These are phyloP conservation scores for Phymanthus crucifer DNA, from an alignment of 92 coral and sea anemone genomes.

Conservation along the genomic window DNA sequence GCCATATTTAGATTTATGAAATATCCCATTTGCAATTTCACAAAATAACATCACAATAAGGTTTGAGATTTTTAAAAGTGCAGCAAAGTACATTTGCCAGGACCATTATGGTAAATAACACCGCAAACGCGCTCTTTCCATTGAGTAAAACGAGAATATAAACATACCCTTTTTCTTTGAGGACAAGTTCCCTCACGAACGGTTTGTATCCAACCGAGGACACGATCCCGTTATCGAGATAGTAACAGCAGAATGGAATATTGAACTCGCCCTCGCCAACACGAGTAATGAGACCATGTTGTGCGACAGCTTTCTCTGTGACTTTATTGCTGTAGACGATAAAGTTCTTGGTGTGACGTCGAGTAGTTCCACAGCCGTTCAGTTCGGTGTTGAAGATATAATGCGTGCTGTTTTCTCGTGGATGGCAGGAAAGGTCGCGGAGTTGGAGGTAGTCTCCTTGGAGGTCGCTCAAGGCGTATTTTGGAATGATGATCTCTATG, in stretches of 20 bases:
- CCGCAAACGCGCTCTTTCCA: too few relatives aligned
- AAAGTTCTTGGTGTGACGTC: slow-evolving; percentile 68
- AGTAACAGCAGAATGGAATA: slow-evolving; percentile 86
- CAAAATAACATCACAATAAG: too few relatives aligned
- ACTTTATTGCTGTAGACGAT: slow-evolving; percentile 80
- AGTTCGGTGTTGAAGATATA: slow-evolving; percentile 67
- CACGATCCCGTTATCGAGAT: slow-evolving; percentile 75
- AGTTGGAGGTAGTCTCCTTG: slow-evolving; percentile 75
- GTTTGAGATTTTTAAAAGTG: too few relatives aligned
- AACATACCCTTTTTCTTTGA: slow-evolving; percentile 75
- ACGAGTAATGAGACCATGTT: slow-evolving; percentile 70
- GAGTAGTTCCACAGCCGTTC: slow-evolving; percentile 75
- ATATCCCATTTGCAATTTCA: too few relatives aligned
- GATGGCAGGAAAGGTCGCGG: slow-evolving; percentile 66
- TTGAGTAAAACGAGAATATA: too few relatives aligned
- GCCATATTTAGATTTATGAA: neutral
- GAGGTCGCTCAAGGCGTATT: slow-evolving; percentile 71
- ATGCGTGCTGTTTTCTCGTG: slow-evolving; percentile 74
- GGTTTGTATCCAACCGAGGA: slow-evolving; percentile 79
- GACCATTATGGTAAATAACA: too few relatives aligned
- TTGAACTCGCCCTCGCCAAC: slow-evolving; percentile 77
- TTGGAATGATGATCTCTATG: slow-evolving; percentile 72
- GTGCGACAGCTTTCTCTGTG: slow-evolving; percentile 59
- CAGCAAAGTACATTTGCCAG: too few relatives aligned
- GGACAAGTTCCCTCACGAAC: slow-evolving; percentile 65